A percentile compares a stretch with the other conserved stretches of the same genome.
Conservation (phyloP, 2,113 vertebrate species). For the Megaptera novaeangliae region DNA sequence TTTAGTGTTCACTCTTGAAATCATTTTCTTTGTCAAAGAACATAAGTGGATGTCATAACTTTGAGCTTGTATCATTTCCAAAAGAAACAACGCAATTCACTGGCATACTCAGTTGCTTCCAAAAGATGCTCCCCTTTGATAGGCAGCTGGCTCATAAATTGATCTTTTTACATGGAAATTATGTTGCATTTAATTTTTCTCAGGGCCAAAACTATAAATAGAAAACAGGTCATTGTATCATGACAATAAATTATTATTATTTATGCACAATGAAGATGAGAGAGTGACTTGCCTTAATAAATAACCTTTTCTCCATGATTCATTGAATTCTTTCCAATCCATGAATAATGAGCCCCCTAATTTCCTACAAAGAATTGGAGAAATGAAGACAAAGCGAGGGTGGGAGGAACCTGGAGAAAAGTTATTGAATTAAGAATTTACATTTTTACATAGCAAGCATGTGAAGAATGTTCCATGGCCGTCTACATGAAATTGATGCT, state of each 20-base stretch:
- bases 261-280: conserved; percentile 2
- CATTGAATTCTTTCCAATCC: not conserved
- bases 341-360: not conserved
- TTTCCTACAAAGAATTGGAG: not conserved
- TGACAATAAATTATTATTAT: conserved; percentile 54
- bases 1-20: not conserved
- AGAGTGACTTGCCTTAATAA: conserved; percentile 14
- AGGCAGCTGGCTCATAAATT: conserved; percentile 32
- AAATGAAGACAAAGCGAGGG: conserved; percentile 25
- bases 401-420: not conserved
- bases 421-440: conserved; percentile 39
- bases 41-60: not conserved
- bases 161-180: conserved; percentile 61
- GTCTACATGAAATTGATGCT: not conserved
- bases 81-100: not conserved
- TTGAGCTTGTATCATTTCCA: not conserved
- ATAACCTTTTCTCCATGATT: conserved; percentile 36
- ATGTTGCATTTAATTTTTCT: conserved; percentile 31
- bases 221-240: conserved; percentile 6
- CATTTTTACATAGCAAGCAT: conserved; percentile 29
- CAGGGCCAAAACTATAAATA: not conserved
- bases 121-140: not conserved
- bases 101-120: not conserved
- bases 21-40: not conserved
- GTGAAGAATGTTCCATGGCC: not conserved